Evolutionary conservation across 2,113 vertebrate species (phyloP), one percentile per base, ranked within the genome.

Genomic region (Mirza zaza): DNA sequence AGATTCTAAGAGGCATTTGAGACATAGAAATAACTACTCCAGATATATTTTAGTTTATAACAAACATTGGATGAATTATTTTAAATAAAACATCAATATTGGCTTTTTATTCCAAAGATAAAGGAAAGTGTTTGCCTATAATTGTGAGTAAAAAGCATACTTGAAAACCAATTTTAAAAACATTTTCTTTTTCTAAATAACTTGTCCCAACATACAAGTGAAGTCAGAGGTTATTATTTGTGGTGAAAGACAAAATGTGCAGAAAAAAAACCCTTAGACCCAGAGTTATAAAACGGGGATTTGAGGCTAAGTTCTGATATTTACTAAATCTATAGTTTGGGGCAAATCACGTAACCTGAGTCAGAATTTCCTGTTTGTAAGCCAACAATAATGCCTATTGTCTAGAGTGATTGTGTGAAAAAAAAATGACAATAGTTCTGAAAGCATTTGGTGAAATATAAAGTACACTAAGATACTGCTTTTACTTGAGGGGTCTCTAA

Each of bases 251-350:
- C 20, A 50, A 34, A 91, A 83, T 4, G 10, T 91, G 14, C 20
- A 87, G 79, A 77, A 85, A 73, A 79, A 81, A 81, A 52, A 25
- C 20, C 52, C 42, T 68, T 45, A 21, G n/a, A 59, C 15, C 50
- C 7, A 80, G 45, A 89, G 71, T 86, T 93, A 91, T 88, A 52
- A 91, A 70, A 65, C n/a, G 0, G 25, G 34, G 27, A 85, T 96
- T 91, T 89, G 87, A 93, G 29, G 48, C 48, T 96, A 50, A 75
- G 5, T 45, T 91, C 4, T 96, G 73, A 91, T 50, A 76, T 96
- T 93, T 96, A 86, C 89, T 93, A 81, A 87, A 77, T 81, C 86
- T 75, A 93, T 17, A 8, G 4, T 83, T 42, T 89, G 15, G 10
- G 32, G 1, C 21, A 95, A 84, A 36, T 81, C 12, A 17, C 36